phyloP scores from a whole-genome alignment of 2,113 vertebrate species.

The Meles meles region DNA sequence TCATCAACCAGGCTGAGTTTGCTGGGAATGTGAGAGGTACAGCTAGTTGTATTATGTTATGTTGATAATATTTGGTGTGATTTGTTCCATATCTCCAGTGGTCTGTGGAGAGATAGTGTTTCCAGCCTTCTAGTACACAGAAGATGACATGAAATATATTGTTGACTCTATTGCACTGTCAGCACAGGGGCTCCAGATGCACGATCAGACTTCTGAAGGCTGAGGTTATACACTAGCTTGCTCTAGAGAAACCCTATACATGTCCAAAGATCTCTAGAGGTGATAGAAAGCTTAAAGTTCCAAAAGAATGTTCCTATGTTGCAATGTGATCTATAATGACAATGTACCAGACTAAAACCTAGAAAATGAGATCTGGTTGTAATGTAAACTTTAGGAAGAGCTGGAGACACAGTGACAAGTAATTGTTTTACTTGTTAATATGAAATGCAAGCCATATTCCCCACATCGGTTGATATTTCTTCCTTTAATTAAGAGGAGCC shows the following conservation, averaged over 20 bases:
- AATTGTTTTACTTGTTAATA: neutral
- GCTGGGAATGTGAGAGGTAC: constrained; percentile 21
- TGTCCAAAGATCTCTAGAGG: constrained; percentile 32
- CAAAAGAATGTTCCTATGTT: neutral
- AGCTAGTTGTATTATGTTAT: constrained; percentile 14
- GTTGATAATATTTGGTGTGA: constrained; percentile 32
- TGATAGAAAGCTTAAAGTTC: constrained; percentile 7
- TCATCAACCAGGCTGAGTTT: neutral
- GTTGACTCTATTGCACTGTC: constrained; percentile 39
- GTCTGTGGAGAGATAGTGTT: constrained; percentile 45
- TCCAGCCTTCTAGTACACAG: constrained; percentile 22
- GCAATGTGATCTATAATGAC: neutral
- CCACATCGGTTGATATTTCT: neutral
- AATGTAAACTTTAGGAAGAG: constrained; percentile 25
- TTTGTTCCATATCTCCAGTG: constrained; percentile 49
- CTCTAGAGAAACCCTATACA: constrained; percentile 50
- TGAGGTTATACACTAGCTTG: constrained; percentile 5
- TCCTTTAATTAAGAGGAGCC: constrained; percentile 3
- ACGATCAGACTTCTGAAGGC: neutral
- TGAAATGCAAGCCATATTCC: neutral
- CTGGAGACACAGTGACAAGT: neutral
- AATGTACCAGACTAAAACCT: neutral
- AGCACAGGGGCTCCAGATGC: neutral
- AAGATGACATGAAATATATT: constrained; percentile 5
- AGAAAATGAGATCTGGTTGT: neutral